phyloP scores from a whole-genome alignment of 2,888 invertebrate genomes.

The Ecliptopera silaceata region DNA sequence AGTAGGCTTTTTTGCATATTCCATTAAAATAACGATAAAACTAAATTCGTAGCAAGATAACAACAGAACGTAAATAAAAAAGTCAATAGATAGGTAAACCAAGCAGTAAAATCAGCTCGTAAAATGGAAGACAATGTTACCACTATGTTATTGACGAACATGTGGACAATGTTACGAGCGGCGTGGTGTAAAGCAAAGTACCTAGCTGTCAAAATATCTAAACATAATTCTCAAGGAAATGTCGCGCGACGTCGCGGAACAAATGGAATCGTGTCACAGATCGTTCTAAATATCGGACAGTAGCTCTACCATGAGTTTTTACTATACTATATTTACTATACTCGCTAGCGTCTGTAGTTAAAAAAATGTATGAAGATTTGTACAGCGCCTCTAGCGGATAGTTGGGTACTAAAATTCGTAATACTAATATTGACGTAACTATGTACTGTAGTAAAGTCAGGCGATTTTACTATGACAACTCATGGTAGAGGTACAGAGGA shows the following conservation, averaged over 20 bases:
- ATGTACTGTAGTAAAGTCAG: too few species aligned
- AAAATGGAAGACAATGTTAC: constrained; percentile 48
- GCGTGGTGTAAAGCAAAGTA: constrained; percentile 39
- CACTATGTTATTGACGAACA: constrained; percentile 33
- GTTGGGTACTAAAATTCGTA: too few species aligned
- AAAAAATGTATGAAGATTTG: too few species aligned
- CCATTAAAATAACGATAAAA: constrained; percentile 3
- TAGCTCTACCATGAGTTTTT: too few species aligned
- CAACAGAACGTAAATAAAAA: constrained; percentile 29
- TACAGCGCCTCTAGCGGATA: too few species aligned
- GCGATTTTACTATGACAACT: too few species aligned
- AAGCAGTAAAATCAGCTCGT: constrained; percentile 37
- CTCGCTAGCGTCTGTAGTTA: too few species aligned
- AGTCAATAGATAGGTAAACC: constrained; percentile 35
- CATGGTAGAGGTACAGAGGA: constrained; percentile 42
- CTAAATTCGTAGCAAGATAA: constrained; percentile 15
- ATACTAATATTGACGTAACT: too few species aligned
- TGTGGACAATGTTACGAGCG: constrained; percentile 33
- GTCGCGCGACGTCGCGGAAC: constrained; percentile 49
- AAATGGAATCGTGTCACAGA: constrained; percentile 59
- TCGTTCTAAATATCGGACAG: constrained; percentile 59
- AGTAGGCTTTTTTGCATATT: background rate
- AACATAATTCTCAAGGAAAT: constrained; percentile 54
- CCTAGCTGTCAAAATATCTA: constrained; percentile 43
- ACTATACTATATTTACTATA: too few species aligned